Evolutionary conservation across 2,113 vertebrate species (phyloP), one percentile per base, ranked within the genome.

Genomic region (Solea senegalensis): DNA sequence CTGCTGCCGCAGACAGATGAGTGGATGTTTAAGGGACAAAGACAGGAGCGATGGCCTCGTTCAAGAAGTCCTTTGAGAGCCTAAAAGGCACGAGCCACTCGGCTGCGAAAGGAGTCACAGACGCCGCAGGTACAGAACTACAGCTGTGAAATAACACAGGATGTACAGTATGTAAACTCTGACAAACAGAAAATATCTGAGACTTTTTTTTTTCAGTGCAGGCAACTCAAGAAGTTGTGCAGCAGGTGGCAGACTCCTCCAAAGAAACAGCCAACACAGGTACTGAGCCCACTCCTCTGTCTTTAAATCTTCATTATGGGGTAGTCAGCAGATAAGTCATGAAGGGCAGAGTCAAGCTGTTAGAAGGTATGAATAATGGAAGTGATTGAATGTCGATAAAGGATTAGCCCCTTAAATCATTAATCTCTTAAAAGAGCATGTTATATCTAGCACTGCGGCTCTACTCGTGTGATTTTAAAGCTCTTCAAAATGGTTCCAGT

Each of bases 161-260:
- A 11, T 53, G 0, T 28, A 1, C 48, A 48, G 1, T 34, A 34
- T 34, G 2, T 34, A 34, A 34, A 6, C 1, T 34, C 34, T 34
- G 34, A 34, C 21, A 34, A 34, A 34, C 5, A 34, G 28, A 34
- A 34, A 3, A 34, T 34, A 34, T 34, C 5, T n/a, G n/a, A n/a
- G n/a, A n/a, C n/a, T 2, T 7, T 44, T 7, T 46, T 11, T 9
- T 88, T 90, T 51, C 64, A 94, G 93, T 91, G 72, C 90, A 92
- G 62, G 89, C 90, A 83, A 89, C 91, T 71, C 90, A 94, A 62
- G 93, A 92, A 0, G 90, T 88, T 9, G 90, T 94, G 74, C 92
- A 94, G 83, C 92, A 94, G 92, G 92, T 93, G 89, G 92, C 91
- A 86, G 92, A 94, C 53, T 91, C 92, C 46, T 91, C 92, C 76